These are phyloP conservation scores for Zaprionus capensis DNA, from an alignment of 1,140 invertebrate genomes.

Conservation along the genomic window DNA sequence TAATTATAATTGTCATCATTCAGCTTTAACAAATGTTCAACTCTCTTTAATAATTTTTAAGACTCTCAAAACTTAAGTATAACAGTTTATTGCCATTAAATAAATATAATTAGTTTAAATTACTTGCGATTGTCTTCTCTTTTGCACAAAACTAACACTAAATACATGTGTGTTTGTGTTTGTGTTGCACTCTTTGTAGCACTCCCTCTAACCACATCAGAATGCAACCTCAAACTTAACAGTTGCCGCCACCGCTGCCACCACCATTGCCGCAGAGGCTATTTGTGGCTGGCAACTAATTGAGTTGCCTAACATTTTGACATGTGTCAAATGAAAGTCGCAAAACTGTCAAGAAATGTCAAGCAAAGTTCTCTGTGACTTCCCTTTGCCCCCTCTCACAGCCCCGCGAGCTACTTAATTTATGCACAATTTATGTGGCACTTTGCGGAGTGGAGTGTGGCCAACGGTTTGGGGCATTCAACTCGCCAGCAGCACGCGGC, in stretches of 20 bases:
- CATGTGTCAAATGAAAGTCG: constrained; percentile 74
- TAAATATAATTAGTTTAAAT: neutral
- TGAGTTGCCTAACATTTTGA: constrained; percentile 73
- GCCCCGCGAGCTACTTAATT: constrained; percentile 36
- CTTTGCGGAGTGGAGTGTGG: constrained; percentile 33
- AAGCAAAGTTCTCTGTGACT: constrained; percentile 19
- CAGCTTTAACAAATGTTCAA: neutral
- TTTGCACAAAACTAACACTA: constrained; percentile 5
- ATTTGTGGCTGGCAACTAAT: constrained; percentile 68
- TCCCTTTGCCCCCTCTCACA: neutral
- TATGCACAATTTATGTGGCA: constrained; percentile 63
- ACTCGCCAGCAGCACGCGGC: neutral
- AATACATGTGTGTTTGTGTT: neutral
- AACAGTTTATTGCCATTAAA: neutral
- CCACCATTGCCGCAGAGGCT: constrained; percentile 32
- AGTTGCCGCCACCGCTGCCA: constrained; percentile 28
- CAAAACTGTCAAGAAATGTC: constrained; percentile 54
- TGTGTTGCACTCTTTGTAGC: neutral
- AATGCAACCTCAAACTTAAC: constrained; percentile 29
- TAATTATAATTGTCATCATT: neutral
- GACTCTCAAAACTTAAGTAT: neutral
- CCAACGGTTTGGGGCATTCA: constrained; percentile 7
- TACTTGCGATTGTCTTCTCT: neutral
- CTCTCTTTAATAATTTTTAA: neutral
- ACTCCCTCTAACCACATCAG: constrained; percentile 26